Conservation (phyloP, 1,140 invertebrate species). For the Bursaphelenchus mucronatus region DNA sequence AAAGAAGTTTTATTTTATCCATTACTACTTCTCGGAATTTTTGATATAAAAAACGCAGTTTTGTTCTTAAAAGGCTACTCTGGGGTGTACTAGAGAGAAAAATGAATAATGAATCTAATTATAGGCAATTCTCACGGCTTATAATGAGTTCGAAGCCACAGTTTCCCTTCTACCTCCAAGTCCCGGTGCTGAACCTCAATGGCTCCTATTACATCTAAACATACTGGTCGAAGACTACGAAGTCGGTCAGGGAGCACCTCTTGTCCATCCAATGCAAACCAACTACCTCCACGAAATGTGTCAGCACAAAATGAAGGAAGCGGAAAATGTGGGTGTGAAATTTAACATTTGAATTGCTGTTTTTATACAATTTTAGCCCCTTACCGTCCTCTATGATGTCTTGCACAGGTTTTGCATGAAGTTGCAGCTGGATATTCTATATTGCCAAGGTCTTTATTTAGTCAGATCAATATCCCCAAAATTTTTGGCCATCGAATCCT, state of each 20-base stretch:
- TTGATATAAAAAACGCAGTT: no score
- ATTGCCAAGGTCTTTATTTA: constrained; percentile 9
- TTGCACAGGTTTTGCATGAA: constrained; percentile 18
- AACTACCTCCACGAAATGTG: constrained; percentile 6
- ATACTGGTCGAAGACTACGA: constrained; percentile 17
- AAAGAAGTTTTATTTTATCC: no score
- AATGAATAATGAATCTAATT: no score
- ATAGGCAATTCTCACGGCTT: neutral
- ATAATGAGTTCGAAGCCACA: constrained; percentile 6
- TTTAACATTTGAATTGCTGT: neutral
- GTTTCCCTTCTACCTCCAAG: constrained; percentile 2
- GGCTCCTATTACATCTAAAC: constrained; percentile 1
- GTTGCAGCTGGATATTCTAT: constrained; percentile 10
- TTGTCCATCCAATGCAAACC: constrained; percentile 9
- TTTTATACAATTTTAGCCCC: constrained; percentile 5
- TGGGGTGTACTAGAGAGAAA: no score
- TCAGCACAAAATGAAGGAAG: neutral
- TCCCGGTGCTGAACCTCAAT: neutral
- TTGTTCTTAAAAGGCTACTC: no score
- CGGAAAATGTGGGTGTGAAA: neutral
- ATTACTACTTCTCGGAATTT: no score
- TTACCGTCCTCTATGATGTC: constrained; percentile 10
- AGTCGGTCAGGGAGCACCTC: constrained; percentile 3
- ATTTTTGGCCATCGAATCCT: constrained; percentile 7
- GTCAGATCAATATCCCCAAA: neutral